phyloP scores from a whole-genome alignment of 2,797 vertebrate species.

The Cynodonichthys magdalenae region DNA sequence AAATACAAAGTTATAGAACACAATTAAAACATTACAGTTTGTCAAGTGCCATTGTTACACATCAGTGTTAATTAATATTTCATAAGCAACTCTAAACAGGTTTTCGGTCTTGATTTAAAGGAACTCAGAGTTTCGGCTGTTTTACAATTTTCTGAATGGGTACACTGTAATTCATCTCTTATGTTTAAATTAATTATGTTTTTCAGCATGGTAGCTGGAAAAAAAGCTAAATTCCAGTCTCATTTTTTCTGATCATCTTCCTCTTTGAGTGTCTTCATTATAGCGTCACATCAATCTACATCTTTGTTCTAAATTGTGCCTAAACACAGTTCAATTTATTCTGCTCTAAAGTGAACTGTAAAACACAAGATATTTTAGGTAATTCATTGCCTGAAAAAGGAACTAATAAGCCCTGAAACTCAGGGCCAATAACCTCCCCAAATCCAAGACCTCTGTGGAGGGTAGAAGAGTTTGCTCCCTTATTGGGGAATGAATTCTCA shows the following conservation, averaged over 20 bases:
- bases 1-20: too few species aligned
- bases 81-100: too few species aligned
- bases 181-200: too few species aligned
- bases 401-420: conserved; percentile 77
- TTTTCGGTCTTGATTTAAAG: too few species aligned
- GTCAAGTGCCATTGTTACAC: too few species aligned
- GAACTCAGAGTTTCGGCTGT: too few species aligned
- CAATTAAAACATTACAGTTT: background rate
- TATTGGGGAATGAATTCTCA: conserved; percentile 78
- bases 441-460: conserved; percentile 58
- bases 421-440: conserved; percentile 72
- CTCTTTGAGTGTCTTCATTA: background rate
- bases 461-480: conserved; percentile 57
- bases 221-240: too few species aligned
- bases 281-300: conserved; percentile 10
- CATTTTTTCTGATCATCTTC: too few species aligned
- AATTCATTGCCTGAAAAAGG: conserved; percentile 74
- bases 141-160: too few species aligned
- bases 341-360: conserved; percentile 55
- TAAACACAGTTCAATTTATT: conserved; percentile 61
- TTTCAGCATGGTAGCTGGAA: too few species aligned
- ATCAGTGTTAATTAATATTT: too few species aligned
- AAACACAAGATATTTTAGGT: conserved; percentile 72
- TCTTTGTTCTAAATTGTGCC: conserved; percentile 39
- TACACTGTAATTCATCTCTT: too few species aligned